phyloP scores from a whole-genome alignment of 2,797 vertebrate genomes.

The Oreonectes daqikongensis region DNA sequence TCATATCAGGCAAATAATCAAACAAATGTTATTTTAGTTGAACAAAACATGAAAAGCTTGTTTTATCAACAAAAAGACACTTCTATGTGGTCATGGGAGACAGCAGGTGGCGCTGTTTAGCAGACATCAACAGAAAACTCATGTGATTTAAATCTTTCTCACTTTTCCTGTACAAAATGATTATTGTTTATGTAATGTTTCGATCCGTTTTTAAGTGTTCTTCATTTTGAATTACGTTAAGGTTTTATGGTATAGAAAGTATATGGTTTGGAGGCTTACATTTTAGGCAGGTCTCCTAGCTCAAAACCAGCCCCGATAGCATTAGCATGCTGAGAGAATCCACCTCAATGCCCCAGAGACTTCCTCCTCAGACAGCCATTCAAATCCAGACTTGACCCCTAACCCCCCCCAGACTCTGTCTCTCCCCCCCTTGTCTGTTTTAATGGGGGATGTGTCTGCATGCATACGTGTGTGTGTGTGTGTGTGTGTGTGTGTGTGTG shows the following conservation, averaged over 20 bases:
- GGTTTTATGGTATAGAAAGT: background rate
- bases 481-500: constrained; percentile 72
- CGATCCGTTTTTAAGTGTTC: background rate
- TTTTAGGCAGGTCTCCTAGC: constrained; percentile 2
- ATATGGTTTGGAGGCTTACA: background rate
- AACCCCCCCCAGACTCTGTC: constrained; percentile 42
- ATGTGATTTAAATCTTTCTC: background rate
- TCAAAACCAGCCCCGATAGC: constrained; percentile 42
- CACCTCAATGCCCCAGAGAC: constrained; percentile 55
- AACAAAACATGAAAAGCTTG: background rate
- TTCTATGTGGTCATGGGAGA: background rate
- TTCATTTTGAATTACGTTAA: background rate
- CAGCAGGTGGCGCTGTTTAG: constrained; percentile 48
- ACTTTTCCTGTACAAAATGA: background rate
- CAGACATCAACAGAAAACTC: background rate
- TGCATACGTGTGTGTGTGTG: constrained; percentile 72
- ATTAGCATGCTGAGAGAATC: constrained; percentile 57
- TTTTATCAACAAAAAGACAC: background rate
- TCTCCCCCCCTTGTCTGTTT: constrained; percentile 63
- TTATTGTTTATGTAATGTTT: background rate
- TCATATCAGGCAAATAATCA: background rate
- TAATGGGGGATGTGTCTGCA: constrained; percentile 56
- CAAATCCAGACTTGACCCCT: constrained; percentile 61
- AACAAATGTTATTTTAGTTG: background rate
- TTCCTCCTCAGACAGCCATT: constrained; percentile 58